These are phyloP conservation scores for Phortica okadai DNA, from an alignment of 2,888 invertebrate genomes.

Conservation along the genomic window DNA sequence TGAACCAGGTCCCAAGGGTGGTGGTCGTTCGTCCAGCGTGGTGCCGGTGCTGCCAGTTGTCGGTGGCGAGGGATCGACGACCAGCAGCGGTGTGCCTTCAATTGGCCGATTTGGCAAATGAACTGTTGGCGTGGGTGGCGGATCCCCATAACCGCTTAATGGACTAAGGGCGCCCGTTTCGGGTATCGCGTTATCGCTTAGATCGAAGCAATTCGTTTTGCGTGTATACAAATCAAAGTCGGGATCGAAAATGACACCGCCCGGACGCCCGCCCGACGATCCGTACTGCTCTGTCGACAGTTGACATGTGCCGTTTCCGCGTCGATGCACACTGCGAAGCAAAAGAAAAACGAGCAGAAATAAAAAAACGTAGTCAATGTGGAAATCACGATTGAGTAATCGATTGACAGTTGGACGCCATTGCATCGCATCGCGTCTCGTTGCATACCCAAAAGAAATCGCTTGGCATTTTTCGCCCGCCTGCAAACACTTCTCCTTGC, in stretches of 20 bases:
- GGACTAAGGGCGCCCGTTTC: conserved; percentile 52
- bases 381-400: conserved; percentile 49
- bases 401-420: conserved; percentile 42
- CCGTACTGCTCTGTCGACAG: conserved; percentile 77
- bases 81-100: conserved; percentile 65
- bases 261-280: conserved; percentile 77
- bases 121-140: conserved; percentile 57
- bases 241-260: conserved; percentile 79
- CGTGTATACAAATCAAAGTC: conserved; percentile 81
- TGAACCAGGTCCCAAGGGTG: conserved; percentile 46
- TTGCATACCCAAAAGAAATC: conserved; percentile 80
- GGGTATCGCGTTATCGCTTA: conserved; percentile 70
- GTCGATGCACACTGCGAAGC: conserved; percentile 78
- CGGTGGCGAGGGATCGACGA: conserved; percentile 68
- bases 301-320: conserved; percentile 81
- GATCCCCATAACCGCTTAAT: conserved; percentile 40
- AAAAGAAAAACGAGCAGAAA: conserved; percentile 39
- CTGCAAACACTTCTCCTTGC: conserved; percentile 81
- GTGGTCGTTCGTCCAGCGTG: conserved; percentile 35
- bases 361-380: conserved; percentile 16
- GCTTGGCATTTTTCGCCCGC: conserved; percentile 81
- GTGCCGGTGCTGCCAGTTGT: conserved; percentile 52
- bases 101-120: conserved; percentile 64
- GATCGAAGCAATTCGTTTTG: conserved; percentile 78
- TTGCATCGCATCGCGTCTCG: conserved; percentile 19